Percentiles rank a stretch among this genome's conserved stretches.
Evolutionary conservation across 2,113 vertebrate genomes (phyloP).

Genomic region (Syrrhaptes paradoxus): DNA sequence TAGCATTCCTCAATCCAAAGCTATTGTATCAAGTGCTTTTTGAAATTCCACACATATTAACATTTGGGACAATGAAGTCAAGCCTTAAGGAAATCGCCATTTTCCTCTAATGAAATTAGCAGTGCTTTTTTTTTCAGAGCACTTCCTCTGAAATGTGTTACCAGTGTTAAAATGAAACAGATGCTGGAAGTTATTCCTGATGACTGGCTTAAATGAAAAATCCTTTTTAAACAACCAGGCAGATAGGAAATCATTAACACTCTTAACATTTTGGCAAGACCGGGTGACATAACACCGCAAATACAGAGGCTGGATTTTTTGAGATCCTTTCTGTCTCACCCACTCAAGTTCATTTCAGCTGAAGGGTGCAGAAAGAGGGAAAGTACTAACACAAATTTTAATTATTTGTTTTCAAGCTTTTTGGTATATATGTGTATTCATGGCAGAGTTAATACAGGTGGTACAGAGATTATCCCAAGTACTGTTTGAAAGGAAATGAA

Average conservation of each 20-base stretch:
- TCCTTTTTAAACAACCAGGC: neutral
- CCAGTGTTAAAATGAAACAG: neutral
- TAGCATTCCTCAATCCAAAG: neutral
- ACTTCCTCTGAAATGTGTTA: slow-evolving; percentile 3
- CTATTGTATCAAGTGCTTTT: neutral
- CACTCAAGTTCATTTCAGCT: neutral
- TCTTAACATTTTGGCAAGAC: neutral
- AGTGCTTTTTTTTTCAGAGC: neutral
- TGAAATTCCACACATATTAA: neutral
- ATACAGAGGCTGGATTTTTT: neutral
- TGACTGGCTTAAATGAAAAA: slow-evolving; percentile 3
- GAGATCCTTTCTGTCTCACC: slow-evolving; percentile 22
- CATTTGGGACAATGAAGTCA: neutral
- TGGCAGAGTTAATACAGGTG: slow-evolving; percentile 8
- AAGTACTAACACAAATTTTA: neutral
- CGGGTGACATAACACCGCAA: neutral
- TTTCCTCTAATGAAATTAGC: slow-evolving; percentile 12
- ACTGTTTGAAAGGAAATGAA: slow-evolving; percentile 3
- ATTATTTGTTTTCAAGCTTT: neutral
- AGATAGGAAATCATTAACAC: slow-evolving; percentile 41
- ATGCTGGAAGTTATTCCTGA: slow-evolving; percentile 24
- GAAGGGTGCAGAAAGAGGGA: neutral
- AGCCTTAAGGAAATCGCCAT: neutral
- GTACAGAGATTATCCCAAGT: neutral
- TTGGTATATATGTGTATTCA: neutral